Evolutionary conservation across 2,113 vertebrate species (phyloP).

Genomic region (Mormyrus iriodes): DNA sequence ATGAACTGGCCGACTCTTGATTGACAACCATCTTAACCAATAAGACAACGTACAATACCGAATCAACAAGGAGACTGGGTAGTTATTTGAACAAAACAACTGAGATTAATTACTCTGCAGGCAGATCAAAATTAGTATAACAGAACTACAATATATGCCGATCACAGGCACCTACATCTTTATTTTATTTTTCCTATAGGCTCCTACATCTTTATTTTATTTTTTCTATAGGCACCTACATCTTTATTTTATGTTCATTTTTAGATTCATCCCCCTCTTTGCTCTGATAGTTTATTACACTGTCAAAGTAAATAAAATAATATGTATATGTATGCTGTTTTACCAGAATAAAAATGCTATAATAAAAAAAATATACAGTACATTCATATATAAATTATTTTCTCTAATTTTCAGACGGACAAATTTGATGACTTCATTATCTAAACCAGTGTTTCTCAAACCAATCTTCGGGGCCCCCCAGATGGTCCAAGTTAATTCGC

Average conservation of each 20-base stretch:
- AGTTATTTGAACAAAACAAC: not conserved
- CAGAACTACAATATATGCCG: not conserved
- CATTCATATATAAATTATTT: not conserved
- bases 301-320: not conserved
- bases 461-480: not conserved
- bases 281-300: not conserved
- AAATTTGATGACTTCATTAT: not conserved
- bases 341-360: not conserved
- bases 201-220: not conserved
- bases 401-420: not conserved
- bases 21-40: not conserved
- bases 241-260: not conserved
- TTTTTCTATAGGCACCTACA: not conserved
- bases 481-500: not conserved
- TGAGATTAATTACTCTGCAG: not conserved
- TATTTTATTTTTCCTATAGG: not conserved
- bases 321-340: not conserved
- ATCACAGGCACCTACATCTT: not conserved
- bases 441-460: not conserved
- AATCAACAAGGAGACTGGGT: not conserved
- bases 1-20: not conserved
- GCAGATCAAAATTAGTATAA: not conserved
- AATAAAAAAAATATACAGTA: not conserved
- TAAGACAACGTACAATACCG: not conserved
- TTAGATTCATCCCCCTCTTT: not conserved